phyloP scores from a whole-genome alignment of 1,140 invertebrate genomes.

The Stegodyphus mimosarum region DNA sequence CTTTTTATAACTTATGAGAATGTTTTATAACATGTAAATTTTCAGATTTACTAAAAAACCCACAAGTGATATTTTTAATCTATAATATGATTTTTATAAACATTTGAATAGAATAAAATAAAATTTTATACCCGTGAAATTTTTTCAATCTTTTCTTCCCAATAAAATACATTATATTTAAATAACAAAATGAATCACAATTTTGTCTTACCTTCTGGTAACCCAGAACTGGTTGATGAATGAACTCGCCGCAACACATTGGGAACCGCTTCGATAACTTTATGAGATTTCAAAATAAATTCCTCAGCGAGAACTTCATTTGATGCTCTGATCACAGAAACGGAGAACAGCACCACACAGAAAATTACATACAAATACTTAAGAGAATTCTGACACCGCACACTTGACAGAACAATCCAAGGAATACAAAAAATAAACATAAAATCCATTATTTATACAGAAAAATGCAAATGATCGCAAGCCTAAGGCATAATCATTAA shows the following conservation, averaged over 20 bases:
- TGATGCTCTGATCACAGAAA: background rate
- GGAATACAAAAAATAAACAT: slow-evolving; percentile 49
- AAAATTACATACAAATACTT: slow-evolving; percentile 16
- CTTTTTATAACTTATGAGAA: no score
- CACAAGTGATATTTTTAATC: no score
- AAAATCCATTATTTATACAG: slow-evolving; percentile 39
- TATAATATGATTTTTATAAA: no score
- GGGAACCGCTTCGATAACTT: slow-evolving; percentile 57
- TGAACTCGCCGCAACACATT: slow-evolving; percentile 24
- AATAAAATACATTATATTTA: background rate
- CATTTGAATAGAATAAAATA: no score
- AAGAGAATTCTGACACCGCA: slow-evolving; percentile 12
- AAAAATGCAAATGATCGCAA: slow-evolving; percentile 1
- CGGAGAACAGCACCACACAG: slow-evolving; percentile 23
- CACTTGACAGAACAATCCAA: slow-evolving; percentile 49
- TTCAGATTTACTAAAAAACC: no score
- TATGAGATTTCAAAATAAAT: slow-evolving; percentile 45
- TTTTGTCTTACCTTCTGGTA: slow-evolving; percentile 30
- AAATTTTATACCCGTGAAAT: no score
- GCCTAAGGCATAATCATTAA: slow-evolving; percentile 35
- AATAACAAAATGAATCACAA: background rate
- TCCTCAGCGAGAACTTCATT: slow-evolving; percentile 21
- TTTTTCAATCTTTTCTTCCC: no score
- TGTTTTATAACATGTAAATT: no score
- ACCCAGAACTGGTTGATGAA: slow-evolving; percentile 8